These are phyloP conservation scores for Saguinus oedipus DNA, from an alignment of 2,797 vertebrate species.

Conservation along the genomic window DNA sequence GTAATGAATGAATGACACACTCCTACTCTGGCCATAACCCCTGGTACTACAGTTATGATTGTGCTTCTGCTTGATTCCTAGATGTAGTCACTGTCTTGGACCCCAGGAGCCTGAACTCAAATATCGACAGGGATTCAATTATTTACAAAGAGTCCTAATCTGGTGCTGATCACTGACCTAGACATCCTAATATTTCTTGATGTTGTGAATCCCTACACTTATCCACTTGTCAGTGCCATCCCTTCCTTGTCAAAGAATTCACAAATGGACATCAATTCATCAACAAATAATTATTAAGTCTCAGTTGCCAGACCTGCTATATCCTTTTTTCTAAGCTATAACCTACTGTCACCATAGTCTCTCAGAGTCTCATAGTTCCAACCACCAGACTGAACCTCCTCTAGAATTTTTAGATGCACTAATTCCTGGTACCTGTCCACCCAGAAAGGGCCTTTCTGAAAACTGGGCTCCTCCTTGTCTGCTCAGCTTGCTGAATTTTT, in stretches of 20 bases:
- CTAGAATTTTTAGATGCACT: background rate
- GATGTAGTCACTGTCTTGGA: background rate
- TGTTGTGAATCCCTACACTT: background rate
- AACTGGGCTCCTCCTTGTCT: background rate
- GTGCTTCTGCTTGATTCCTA: background rate
- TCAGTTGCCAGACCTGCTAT: background rate
- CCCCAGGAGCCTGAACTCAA: background rate
- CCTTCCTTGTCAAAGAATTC: background rate
- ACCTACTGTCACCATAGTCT: background rate
- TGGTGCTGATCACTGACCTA: background rate
- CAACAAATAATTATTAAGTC: background rate
- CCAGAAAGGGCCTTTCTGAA: background rate
- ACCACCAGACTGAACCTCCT: background rate
- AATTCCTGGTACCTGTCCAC: background rate
- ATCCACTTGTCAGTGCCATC: background rate
- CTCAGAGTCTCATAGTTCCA: background rate
- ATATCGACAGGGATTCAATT: background rate
- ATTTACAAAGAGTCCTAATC: background rate
- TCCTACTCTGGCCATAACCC: background rate
- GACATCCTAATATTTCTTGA: background rate
- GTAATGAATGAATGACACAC: background rate
- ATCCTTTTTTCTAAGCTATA: background rate
- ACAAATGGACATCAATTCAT: background rate
- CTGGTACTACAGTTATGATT: background rate
- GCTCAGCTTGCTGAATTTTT: background rate